Evolutionary conservation across 2,797 vertebrate species (phyloP).

Genomic region (Semotilus atromaculatus): DNA sequence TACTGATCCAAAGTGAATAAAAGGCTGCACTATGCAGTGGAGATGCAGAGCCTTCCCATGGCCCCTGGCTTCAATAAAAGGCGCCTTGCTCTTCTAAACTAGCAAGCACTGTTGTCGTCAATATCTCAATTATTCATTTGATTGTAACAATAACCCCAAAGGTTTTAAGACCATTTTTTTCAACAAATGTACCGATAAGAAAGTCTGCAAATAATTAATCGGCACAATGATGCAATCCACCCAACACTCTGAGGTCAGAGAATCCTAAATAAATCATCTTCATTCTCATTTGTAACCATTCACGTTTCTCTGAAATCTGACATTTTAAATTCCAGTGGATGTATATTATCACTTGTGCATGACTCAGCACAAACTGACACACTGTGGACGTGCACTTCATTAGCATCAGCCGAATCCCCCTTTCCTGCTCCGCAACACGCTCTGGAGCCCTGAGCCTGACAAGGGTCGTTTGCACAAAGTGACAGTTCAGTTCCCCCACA

Average conservation of each 20-base stretch:
- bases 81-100: constrained; percentile 31
- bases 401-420: constrained; percentile 47
- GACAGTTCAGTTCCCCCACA: constrained; percentile 54
- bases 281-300: constrained; percentile 28
- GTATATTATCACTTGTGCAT: constrained; percentile 41
- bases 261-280: constrained; percentile 33
- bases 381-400: constrained; percentile 52
- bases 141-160: not conserved
- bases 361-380: constrained; percentile 57
- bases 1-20: constrained; percentile 83
- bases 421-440: constrained; percentile 29
- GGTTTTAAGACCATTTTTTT: not conserved
- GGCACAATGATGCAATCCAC: not conserved
- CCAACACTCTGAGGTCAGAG: not conserved
- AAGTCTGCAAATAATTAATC: not conserved
- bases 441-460: constrained; percentile 23
- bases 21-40: constrained; percentile 76
- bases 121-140: not conserved
- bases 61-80: constrained; percentile 32
- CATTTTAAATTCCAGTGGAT: constrained; percentile 44
- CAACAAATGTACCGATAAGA: not conserved
- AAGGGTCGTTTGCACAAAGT: constrained; percentile 43
- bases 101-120: constrained; percentile 11
- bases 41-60: constrained; percentile 71
- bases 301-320: constrained; percentile 24